phyloP scores from a whole-genome alignment of 2,797 vertebrate genomes.

The Apogon hyalosoma region DNA sequence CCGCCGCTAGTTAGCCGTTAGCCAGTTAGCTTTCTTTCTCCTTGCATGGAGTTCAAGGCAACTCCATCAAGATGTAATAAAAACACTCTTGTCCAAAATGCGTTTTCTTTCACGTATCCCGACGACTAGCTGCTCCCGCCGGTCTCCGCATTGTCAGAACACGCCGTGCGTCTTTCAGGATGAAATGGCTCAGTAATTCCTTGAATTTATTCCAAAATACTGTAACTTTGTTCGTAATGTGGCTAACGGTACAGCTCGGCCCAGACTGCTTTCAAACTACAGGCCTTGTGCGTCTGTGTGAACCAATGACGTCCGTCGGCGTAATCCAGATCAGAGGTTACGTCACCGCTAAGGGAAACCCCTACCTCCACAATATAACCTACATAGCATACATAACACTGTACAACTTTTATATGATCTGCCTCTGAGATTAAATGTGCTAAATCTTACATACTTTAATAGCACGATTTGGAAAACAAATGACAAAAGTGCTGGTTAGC shows the following conservation, averaged over 20 bases:
- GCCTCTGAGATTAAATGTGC: no score
- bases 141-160: constrained; percentile 1
- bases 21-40: constrained; percentile 70
- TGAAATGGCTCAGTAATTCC: constrained; percentile 8
- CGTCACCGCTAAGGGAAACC: constrained; percentile 76
- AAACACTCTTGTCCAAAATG: constrained; percentile 48
- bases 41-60: constrained; percentile 68
- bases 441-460: no score
- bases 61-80: constrained; percentile 73
- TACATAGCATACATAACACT: no score
- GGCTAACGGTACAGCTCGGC: constrained; percentile 66
- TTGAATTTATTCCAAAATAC: constrained; percentile 40
- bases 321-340: constrained; percentile 53
- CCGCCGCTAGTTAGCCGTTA: constrained; percentile 47
- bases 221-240: constrained; percentile 70
- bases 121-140: background rate
- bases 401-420: no score
- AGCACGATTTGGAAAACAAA: no score
- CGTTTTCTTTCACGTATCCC: constrained; percentile 5
- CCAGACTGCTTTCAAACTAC: constrained; percentile 76
- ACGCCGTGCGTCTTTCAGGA: background rate
- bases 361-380: constrained; percentile 43
- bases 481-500: no score
- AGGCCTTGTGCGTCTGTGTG: constrained; percentile 72
- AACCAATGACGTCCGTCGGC: constrained; percentile 68